Evolutionary conservation across 2,113 vertebrate genomes (phyloP).

Genomic region (Nanorana parkeri): DNA sequence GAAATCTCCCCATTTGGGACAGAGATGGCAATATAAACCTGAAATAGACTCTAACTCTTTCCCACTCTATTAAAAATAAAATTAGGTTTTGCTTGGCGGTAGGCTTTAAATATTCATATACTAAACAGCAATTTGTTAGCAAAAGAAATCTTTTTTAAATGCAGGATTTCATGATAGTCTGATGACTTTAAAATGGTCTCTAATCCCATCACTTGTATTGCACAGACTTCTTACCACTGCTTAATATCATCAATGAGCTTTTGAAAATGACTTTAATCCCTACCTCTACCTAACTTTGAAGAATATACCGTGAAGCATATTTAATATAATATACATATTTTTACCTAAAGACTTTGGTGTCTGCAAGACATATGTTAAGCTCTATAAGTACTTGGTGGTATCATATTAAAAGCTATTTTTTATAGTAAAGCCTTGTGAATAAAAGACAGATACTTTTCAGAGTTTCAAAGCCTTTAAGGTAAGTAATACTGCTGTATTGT

Average conservation of each 20-base stretch:
- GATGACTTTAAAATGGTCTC: neutral
- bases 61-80: too few relatives aligned
- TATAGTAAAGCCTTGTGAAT: too few relatives aligned
- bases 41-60: too few relatives aligned
- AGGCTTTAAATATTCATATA: too few relatives aligned
- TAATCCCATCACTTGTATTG: neutral
- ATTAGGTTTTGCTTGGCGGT: too few relatives aligned
- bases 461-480: too few relatives aligned
- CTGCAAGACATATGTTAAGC: neutral
- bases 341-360: neutral
- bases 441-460: too few relatives aligned
- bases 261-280: neutral
- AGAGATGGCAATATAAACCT: too few relatives aligned
- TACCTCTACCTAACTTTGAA: neutral
- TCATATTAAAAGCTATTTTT: neutral
- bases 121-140: neutral
- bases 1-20: too few relatives aligned
- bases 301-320: conserved; percentile 3
- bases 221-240: neutral
- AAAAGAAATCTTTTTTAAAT: neutral
- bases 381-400: neutral
- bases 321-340: neutral
- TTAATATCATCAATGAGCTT: conserved; percentile 8
- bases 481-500: too few relatives aligned
- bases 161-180: neutral